phyloP scores from a whole-genome alignment of 2,113 vertebrate species.

The Coturnix japonica region DNA sequence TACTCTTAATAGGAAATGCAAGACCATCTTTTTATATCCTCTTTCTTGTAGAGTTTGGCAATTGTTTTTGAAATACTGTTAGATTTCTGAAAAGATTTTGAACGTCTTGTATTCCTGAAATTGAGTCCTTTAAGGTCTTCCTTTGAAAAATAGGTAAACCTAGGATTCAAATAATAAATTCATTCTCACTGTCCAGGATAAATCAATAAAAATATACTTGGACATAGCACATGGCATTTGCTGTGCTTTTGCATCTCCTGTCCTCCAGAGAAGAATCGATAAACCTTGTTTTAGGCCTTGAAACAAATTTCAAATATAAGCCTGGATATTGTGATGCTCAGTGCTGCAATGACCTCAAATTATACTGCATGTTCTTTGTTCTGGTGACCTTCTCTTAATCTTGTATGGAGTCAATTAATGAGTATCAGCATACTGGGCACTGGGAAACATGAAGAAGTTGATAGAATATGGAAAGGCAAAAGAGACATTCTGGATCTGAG shows the following conservation, averaged over 20 bases:
- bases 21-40: background rate
- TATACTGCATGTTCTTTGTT: background rate
- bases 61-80: background rate
- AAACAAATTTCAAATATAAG: background rate
- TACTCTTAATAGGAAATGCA: background rate
- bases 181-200: background rate
- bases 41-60: background rate
- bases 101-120: background rate
- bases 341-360: background rate
- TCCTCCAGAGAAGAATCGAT: background rate
- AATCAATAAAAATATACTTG: background rate
- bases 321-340: fast-evolving
- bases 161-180: background rate
- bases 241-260: background rate
- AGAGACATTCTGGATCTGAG: background rate
- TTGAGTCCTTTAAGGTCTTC: background rate
- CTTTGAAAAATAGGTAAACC: background rate
- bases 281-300: background rate
- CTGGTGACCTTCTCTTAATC: background rate
- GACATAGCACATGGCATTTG: background rate
- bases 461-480: background rate
- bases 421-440: background rate
- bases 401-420: background rate
- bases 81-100: background rate
- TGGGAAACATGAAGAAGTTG: background rate